Conservation (phyloP, 2,888 invertebrate genomes). For the Creontiades dilutus region DNA sequence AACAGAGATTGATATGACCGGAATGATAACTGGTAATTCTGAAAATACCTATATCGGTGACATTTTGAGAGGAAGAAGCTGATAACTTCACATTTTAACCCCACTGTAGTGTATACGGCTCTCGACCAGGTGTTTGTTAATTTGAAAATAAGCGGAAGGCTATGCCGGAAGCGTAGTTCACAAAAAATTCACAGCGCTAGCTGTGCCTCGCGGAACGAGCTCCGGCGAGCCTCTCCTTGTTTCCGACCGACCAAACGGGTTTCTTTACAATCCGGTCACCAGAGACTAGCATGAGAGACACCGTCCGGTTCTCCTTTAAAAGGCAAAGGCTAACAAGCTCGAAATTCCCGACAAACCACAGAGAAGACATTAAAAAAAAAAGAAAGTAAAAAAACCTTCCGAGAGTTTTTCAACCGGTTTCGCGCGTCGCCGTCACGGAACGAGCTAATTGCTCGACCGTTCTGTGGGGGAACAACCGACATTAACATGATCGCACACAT, state of each 20-base stretch:
- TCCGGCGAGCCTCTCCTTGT: too few species aligned
- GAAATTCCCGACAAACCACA: constrained; percentile 16
- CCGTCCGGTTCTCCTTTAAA: constrained; percentile 24
- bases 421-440: constrained; percentile 1
- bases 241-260: not conserved
- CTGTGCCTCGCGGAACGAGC: too few species aligned
- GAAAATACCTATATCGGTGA: too few species aligned
- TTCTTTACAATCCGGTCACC: constrained; percentile 22
- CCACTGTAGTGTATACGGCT: too few species aligned
- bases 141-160: too few species aligned
- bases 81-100: too few species aligned
- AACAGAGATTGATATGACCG: too few species aligned
- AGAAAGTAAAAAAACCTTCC: not conserved
- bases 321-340: constrained; percentile 34
- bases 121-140: too few species aligned
- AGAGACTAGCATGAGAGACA: not conserved
- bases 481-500: constrained; percentile 35
- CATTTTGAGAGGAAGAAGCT: too few species aligned
- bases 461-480: constrained; percentile 18
- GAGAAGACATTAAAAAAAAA: not conserved
- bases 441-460: constrained; percentile 22
- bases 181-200: too few species aligned
- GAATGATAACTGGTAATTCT: too few species aligned
- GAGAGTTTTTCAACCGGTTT: not conserved
- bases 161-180: too few species aligned